Conservation (phyloP, 2,888 invertebrate species). For the Drosophila parthenogenetica region DNA sequence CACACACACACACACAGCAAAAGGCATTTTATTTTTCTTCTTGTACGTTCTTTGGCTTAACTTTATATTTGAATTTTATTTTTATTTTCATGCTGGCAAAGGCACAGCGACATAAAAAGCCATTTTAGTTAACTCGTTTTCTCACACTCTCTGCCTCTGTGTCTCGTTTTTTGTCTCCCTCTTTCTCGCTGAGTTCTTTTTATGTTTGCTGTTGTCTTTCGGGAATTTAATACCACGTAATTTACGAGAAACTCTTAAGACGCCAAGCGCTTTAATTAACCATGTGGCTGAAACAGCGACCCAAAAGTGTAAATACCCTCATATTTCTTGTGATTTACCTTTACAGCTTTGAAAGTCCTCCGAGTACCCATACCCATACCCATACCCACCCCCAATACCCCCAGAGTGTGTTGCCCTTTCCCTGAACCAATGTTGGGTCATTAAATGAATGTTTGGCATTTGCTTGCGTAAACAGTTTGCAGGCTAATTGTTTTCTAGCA, state of each 20-base stretch:
- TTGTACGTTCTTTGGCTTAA: conserved; percentile 73
- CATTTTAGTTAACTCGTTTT: conserved; percentile 68
- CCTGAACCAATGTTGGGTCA: conserved; percentile 40
- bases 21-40: conserved; percentile 64
- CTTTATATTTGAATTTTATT: conserved; percentile 79
- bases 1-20: conserved; percentile 8
- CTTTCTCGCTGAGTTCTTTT: neutral
- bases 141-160: conserved; percentile 8
- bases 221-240: conserved; percentile 76
- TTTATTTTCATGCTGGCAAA: conserved; percentile 74
- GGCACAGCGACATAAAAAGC: conserved; percentile 75
- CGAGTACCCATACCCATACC: conserved; percentile 4
- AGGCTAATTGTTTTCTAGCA: conserved; percentile 62
- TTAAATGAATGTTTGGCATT: conserved; percentile 70
- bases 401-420: too few relatives aligned
- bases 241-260: conserved; percentile 79
- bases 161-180: neutral
- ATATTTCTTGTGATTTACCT: conserved; percentile 79
- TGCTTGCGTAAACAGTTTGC: conserved; percentile 65
- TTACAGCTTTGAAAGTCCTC: conserved; percentile 60
- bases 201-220: conserved; percentile 32
- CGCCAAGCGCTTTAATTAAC: conserved; percentile 79
- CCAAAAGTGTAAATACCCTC: conserved; percentile 79
- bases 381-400: conserved; percentile 5
- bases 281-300: conserved; percentile 79